A percentile compares a stretch with the other conserved stretches of the same genome.
These are phyloP conservation scores for Andricus quercusramuli DNA, from an alignment of 2,888 invertebrate genomes.

Conservation along the genomic window DNA sequence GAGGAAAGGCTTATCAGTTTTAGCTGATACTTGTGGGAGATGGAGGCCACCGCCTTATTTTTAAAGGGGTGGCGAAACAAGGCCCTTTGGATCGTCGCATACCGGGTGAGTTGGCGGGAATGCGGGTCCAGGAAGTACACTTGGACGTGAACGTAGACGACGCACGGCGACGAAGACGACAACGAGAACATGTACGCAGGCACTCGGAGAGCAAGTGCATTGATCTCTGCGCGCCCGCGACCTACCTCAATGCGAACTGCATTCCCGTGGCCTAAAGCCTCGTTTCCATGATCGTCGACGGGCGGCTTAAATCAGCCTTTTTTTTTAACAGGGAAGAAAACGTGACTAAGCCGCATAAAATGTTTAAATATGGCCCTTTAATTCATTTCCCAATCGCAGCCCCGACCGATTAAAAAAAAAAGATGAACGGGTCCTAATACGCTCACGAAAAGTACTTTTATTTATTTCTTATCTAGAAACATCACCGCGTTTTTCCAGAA, in stretches of 20 bases:
- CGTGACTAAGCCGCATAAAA: too few relatives aligned
- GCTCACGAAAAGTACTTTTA: too few relatives aligned
- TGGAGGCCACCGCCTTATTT: not conserved
- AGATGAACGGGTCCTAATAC: too few relatives aligned
- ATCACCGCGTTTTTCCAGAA: too few relatives aligned
- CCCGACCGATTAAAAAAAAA: too few relatives aligned
- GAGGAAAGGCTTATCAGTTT: not conserved
- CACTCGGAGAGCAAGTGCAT: constrained; percentile 62
- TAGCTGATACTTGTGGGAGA: not conserved
- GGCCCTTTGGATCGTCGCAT: constrained; percentile 5
- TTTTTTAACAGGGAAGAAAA: not conserved
- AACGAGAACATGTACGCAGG: constrained; percentile 21
- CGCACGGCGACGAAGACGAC: constrained; percentile 10
- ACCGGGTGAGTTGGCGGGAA: constrained; percentile 1
- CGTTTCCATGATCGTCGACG: constrained; percentile 40
- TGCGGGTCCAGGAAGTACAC: not conserved
- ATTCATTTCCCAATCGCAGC: too few relatives aligned
- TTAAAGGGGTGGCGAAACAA: not conserved
- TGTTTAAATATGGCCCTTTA: too few relatives aligned
- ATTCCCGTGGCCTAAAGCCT: constrained; percentile 55
- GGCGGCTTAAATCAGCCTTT: not conserved
- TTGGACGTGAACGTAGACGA: constrained; percentile 5
- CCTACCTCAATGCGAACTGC: constrained; percentile 74
- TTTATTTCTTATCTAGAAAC: too few relatives aligned
- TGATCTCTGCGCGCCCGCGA: constrained; percentile 68